phyloP scores from a whole-genome alignment of 2,888 invertebrate genomes.

The Xestoiulus laeticollis region DNA sequence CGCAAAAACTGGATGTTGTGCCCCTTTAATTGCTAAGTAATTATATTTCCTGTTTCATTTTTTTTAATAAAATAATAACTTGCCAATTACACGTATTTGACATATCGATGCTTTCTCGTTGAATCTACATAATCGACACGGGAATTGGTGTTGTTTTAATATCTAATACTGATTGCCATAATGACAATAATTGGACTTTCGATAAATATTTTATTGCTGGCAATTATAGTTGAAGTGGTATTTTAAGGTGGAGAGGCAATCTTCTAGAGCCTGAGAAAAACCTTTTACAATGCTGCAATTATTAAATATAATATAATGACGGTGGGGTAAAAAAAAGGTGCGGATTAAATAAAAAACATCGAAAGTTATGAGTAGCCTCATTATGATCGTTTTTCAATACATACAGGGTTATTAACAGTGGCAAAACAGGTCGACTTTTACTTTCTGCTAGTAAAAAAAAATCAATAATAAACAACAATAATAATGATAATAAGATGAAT shows the following conservation, averaged over 20 bases:
- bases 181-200: conserved; percentile 34
- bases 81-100: conserved; percentile 34
- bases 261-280: conserved; percentile 21
- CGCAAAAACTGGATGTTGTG: conserved; percentile 13
- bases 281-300: conserved; percentile 34
- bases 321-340: background rate
- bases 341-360: conserved; percentile 10
- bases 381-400: conserved; percentile 35
- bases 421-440: conserved; percentile 23
- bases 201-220: conserved; percentile 35
- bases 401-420: conserved; percentile 13
- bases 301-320: conserved; percentile 36
- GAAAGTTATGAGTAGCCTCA: conserved; percentile 34
- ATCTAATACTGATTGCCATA: conserved; percentile 34
- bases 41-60: conserved; percentile 35
- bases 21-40: conserved; percentile 23
- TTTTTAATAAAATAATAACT: conserved; percentile 36
- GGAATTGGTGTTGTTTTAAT: conserved; percentile 34
- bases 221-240: conserved; percentile 34
- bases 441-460: background rate
- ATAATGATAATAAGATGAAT: conserved; percentile 10
- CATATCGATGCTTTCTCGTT: conserved; percentile 29
- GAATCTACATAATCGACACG: conserved; percentile 30
- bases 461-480: conserved; percentile 36
- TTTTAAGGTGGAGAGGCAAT: conserved; percentile 29